phyloP scores from a whole-genome alignment of 2,888 invertebrate genomes.

The Smittia aterrima region DNA sequence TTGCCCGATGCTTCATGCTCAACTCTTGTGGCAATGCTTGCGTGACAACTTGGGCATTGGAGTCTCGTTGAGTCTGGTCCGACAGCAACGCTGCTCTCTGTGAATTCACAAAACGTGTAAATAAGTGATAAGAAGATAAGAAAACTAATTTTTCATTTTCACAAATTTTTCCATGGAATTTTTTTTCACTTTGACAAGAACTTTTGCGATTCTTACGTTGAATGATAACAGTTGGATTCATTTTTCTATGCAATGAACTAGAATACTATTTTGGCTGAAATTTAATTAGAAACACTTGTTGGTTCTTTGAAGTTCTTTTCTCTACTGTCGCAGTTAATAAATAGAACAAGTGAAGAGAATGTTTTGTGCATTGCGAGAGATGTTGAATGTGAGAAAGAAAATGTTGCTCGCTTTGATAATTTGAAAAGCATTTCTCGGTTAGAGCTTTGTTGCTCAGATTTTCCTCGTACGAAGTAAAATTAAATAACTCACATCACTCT shows the following conservation, averaged over 20 bases:
- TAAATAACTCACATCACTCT: no score
- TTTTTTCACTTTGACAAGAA: no score
- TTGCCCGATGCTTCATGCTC: constrained; percentile 53
- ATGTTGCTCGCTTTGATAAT: no score
- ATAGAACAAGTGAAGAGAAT: no score
- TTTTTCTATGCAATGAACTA: background rate
- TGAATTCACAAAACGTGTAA: background rate
- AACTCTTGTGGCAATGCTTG: constrained; percentile 51
- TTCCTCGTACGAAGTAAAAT: no score
- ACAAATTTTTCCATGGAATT: background rate
- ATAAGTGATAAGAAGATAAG: background rate
- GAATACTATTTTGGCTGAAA: background rate
- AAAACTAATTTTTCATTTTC: background rate
- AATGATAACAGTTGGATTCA: constrained; percentile 30
- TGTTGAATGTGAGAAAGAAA: no score
- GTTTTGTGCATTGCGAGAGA: no score
- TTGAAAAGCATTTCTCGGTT: no score
- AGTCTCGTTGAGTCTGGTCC: constrained; percentile 25
- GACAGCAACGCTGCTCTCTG: constrained; percentile 15
- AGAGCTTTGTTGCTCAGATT: no score
- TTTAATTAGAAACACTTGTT: no score
- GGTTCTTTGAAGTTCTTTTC: no score
- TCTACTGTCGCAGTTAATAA: no score
- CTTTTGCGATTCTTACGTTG: constrained; percentile 14
- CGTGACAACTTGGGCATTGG: constrained; percentile 27